These are phyloP conservation scores for Tricholauxania praeusta DNA, from an alignment of 2,888 invertebrate genomes.

Conservation along the genomic window DNA sequence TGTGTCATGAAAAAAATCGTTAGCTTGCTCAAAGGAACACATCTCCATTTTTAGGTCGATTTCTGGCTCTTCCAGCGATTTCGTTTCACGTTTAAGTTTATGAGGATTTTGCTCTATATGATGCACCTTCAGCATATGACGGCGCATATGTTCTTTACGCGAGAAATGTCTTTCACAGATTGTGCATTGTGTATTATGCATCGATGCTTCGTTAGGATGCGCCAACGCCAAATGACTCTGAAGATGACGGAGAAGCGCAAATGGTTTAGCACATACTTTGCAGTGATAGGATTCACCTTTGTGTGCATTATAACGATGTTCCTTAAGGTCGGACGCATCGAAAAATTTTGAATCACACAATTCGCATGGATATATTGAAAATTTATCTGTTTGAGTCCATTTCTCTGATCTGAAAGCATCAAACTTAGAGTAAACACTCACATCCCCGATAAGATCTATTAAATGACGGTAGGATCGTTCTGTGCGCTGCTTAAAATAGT, in stretches of 20 bases:
- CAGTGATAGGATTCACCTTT: slow-evolving; percentile 58
- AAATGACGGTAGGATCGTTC: slow-evolving; percentile 62
- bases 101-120: slow-evolving; percentile 36
- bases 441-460: slow-evolving; percentile 49
- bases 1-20: not conserved
- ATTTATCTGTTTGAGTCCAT: slow-evolving; percentile 62
- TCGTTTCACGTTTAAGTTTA: not conserved
- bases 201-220: slow-evolving; percentile 50
- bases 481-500: slow-evolving; percentile 63
- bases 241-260: slow-evolving; percentile 67
- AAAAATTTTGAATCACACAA: slow-evolving; percentile 62
- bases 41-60: slow-evolving; percentile 42
- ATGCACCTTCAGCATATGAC: slow-evolving; percentile 69
- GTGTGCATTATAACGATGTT: slow-evolving; percentile 56
- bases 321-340: slow-evolving; percentile 53
- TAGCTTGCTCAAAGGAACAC: not conserved
- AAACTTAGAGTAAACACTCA: not conserved
- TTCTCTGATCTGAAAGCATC: slow-evolving; percentile 28
- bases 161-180: slow-evolving; percentile 60
- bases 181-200: slow-evolving; percentile 25
- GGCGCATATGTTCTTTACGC: slow-evolving; percentile 68
- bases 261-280: slow-evolving; percentile 67
- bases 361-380: slow-evolving; percentile 60
- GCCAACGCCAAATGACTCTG: slow-evolving; percentile 64
- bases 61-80: slow-evolving; percentile 49